Conservation (phyloP, 2,888 invertebrate species). For the Protodeltote pygarga region DNA sequence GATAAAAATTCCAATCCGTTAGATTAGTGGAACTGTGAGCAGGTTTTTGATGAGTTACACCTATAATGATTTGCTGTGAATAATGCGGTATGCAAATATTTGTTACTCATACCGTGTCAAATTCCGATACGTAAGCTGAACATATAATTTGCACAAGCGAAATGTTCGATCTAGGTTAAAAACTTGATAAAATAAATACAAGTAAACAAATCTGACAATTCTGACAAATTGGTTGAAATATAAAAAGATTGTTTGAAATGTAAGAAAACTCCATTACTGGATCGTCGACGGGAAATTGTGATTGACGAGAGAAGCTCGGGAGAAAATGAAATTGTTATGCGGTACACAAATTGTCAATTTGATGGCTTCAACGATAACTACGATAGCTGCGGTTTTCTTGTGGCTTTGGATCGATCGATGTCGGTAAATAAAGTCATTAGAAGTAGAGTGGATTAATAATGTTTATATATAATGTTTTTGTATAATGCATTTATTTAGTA, state of each 20-base stretch:
- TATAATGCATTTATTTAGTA: background rate
- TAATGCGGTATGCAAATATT: conserved; percentile 24
- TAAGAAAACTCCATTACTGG: conserved; percentile 23
- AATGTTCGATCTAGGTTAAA: background rate
- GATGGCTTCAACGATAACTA: conserved; percentile 21
- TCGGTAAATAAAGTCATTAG: conserved; percentile 12
- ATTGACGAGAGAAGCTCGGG: conserved; percentile 19
- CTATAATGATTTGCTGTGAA: conserved; percentile 17
- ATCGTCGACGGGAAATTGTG: conserved; percentile 35
- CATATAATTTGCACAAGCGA: conserved; percentile 8
- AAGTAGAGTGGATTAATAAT: conserved; percentile 5
- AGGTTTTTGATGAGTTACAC: conserved; percentile 19
- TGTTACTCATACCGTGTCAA: conserved; percentile 11
- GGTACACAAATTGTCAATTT: conserved; percentile 32
- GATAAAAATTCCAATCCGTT: conserved; percentile 18
- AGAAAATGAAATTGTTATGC: conserved; percentile 28
- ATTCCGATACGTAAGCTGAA: conserved; percentile 1
- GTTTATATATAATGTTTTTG: background rate
- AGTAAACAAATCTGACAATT: conserved; percentile 8
- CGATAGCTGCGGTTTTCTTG: conserved; percentile 11
- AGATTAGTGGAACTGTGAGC: conserved; percentile 20
- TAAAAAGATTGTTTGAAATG: conserved; percentile 4
- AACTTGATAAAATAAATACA: background rate
- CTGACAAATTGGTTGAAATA: background rate
- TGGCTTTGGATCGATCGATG: conserved; percentile 6